Conservation (phyloP, 23 tunicate species). For the Aplidium turbinatum region DNA sequence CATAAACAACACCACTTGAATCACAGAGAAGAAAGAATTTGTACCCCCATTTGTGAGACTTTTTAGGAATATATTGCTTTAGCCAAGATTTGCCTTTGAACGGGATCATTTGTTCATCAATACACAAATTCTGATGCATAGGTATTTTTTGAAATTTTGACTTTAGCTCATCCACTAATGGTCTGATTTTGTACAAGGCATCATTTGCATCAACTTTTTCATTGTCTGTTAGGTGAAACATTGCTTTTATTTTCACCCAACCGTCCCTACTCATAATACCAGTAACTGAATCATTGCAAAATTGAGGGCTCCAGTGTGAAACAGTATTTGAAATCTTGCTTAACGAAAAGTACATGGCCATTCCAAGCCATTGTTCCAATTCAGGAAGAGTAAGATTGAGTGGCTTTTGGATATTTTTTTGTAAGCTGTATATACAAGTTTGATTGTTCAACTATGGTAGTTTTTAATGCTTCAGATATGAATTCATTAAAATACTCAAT, state of each 20-base stretch:
- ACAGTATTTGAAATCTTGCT: conserved; percentile 17
- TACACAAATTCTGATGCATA: conserved; percentile 5
- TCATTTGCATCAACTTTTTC: conserved; percentile 8
- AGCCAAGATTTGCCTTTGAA: conserved; percentile 18
- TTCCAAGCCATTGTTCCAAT: conserved; percentile 17
- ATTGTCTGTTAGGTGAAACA: conserved; percentile 12
- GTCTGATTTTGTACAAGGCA: conserved; percentile 3
- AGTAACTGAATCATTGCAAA: background rate
- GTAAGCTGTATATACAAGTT: conserved; percentile 13
- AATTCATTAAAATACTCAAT: conserved; percentile 23
- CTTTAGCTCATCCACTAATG: conserved; percentile 10
- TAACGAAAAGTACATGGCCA: conserved; percentile 15
- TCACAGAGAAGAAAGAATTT: conserved; percentile 23
- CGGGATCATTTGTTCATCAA: conserved; percentile 29
- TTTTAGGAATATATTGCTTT: conserved; percentile 21
- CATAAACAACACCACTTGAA: conserved; percentile 7
- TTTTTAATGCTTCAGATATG: background rate
- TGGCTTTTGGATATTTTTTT: conserved; percentile 5
- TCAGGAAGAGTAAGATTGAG: conserved; percentile 5
- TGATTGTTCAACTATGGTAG: background rate
- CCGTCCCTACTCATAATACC: conserved; percentile 8
- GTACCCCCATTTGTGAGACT: conserved; percentile 7
- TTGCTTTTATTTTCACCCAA: conserved; percentile 18
- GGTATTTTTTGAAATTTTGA: conserved; percentile 9
- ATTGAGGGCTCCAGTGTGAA: conserved; percentile 5